Base-by-base conservation (phyloP, 2,113 vertebrate species). In the Taxidea taxus region DNA sequence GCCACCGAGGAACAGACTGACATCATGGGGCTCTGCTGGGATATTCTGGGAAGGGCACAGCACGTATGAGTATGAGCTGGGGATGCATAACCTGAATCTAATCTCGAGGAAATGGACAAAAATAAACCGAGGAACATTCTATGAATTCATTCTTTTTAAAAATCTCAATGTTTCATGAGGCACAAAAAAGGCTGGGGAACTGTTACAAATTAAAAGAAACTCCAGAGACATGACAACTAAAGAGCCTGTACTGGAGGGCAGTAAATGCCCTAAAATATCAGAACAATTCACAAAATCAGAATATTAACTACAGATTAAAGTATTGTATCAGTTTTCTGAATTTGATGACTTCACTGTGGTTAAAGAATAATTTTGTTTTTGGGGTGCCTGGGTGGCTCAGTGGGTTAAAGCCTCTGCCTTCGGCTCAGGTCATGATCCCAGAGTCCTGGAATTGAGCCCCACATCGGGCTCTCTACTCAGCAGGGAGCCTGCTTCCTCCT, bases 351-450 rank as follows among this genome's bases (percentile, higher is more conserved):
- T 15, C 10, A 54, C 7, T 74, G 74, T 58, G 39, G 16, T 74
- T 86, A 89, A 92, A 92, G 27, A 92, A 49, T 12, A 39, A 54
- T n/a, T n/a, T n/a, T n/a, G n/a, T n/a, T n/a, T n/a, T n/a, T n/a
- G n/a, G n/a, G n/a, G n/a, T n/a, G n/a, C n/a, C n/a, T n/a, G n/a
- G n/a, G n/a, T n/a, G n/a, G n/a, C n/a, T n/a, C n/a, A n/a, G n/a
- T n/a, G n/a, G n/a, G n/a, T n/a, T n/a, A n/a, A n/a, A n/a, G n/a
- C n/a, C n/a, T n/a, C n/a, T n/a, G n/a, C n/a, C n/a, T n/a, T n/a
- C n/a, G n/a, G n/a, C n/a, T n/a, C n/a, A n/a, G n/a, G n/a, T n/a
- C n/a, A n/a, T n/a, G n/a, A n/a, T n/a, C n/a, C n/a, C n/a, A n/a
- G n/a, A n/a, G n/a, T n/a, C n/a, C n/a, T n/a, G n/a, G n/a, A n/a